A percentile compares a stretch with the other conserved stretches of the same genome.
Conservation (phyloP, 2,888 invertebrate species). For the Chrysodeixis includens region DNA sequence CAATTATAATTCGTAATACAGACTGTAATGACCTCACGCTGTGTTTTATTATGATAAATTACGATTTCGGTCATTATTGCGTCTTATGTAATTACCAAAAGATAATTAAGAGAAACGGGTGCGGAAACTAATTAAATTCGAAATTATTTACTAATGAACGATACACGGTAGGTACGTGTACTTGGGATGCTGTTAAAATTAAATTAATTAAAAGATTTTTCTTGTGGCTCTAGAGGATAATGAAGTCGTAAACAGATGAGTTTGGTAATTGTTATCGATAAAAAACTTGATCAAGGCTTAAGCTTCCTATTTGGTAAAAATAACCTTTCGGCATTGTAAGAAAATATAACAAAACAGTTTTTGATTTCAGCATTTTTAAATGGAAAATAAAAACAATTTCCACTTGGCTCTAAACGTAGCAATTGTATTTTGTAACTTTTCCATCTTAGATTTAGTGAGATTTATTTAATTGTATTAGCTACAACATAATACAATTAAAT, state of each 20-base stretch:
- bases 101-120: conserved; percentile 24
- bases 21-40: conserved; percentile 23
- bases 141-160: conserved; percentile 3
- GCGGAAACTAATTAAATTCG: conserved; percentile 11
- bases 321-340: no score
- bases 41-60: conserved; percentile 51
- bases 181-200: neutral
- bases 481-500: neutral
- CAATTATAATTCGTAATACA: conserved; percentile 33
- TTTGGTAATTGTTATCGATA: no score
- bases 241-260: no score
- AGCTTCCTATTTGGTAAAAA: no score
- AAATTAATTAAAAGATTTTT: conserved; percentile 3
- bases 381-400: no score
- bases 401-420: no score
- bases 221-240: neutral
- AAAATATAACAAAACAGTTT: no score
- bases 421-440: no score
- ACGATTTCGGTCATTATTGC: conserved; percentile 35
- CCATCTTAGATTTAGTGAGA: no score
- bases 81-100: conserved; percentile 39
- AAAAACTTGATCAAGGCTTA: no score
- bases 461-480: no score
- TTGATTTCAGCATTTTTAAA: no score
- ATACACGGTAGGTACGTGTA: neutral